phyloP scores from a whole-genome alignment of 2,113 vertebrate genomes.

The Ictidomys tridecemlineatus region DNA sequence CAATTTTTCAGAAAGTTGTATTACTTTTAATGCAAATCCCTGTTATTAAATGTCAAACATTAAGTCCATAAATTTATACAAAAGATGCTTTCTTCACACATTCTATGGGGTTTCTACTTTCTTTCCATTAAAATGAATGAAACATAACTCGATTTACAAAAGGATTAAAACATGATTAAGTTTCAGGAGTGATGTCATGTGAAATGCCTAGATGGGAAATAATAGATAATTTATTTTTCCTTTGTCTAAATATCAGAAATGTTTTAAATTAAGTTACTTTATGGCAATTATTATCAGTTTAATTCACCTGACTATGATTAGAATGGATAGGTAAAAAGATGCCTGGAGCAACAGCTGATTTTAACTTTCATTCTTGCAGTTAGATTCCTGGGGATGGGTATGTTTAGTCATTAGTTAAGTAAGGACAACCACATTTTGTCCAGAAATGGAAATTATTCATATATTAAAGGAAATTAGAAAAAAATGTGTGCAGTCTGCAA shows the following conservation, averaged over 20 bases:
- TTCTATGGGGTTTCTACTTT: not conserved
- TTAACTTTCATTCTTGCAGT: too few relatives aligned
- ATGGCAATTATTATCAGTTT: too few relatives aligned
- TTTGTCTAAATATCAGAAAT: too few relatives aligned
- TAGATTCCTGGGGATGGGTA: too few relatives aligned
- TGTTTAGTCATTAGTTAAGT: too few relatives aligned
- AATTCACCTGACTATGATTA: too few relatives aligned
- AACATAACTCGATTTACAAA: not conserved
- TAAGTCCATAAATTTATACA: not conserved
- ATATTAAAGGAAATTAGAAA: conserved; percentile 38
- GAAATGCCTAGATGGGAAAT: too few relatives aligned
- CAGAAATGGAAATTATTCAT: not conserved
- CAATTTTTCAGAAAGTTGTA: not conserved
- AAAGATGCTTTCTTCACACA: not conserved
- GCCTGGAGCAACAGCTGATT: too few relatives aligned
- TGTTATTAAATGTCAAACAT: conserved; percentile 6
- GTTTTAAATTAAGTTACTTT: too few relatives aligned
- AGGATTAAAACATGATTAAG: conserved; percentile 37
- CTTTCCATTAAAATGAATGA: not conserved
- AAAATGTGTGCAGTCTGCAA: not conserved
- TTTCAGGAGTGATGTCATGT: not conserved
- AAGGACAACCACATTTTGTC: not conserved
- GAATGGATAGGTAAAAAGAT: too few relatives aligned
- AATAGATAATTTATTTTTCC: too few relatives aligned
- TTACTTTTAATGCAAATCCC: not conserved